These are phyloP conservation scores for Peromyscus nudipes DNA, from an alignment of 2,797 vertebrate species.

Conservation along the genomic window DNA sequence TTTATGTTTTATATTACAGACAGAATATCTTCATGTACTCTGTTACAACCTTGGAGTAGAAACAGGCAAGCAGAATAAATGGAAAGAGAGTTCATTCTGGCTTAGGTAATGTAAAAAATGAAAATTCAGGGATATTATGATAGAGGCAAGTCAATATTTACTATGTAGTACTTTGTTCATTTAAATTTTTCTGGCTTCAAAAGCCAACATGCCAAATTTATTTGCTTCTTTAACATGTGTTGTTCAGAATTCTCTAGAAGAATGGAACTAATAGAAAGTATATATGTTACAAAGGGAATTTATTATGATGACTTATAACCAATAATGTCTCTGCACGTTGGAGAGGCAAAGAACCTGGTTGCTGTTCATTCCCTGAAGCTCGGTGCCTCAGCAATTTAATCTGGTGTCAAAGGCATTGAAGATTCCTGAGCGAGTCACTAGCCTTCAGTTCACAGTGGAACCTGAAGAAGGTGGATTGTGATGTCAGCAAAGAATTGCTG, in stretches of 20 bases:
- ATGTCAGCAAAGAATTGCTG: not conserved
- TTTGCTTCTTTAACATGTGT: constrained; percentile 60
- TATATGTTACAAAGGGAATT: not conserved
- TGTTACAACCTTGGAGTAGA: constrained; percentile 97
- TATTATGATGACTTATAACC: not conserved
- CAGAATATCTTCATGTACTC: constrained; percentile 92
- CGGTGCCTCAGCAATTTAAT: not conserved
- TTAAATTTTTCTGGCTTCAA: constrained; percentile 67
- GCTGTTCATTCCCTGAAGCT: not conserved
- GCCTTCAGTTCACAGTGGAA: not conserved
- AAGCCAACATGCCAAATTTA: constrained; percentile 54
- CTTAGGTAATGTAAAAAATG: constrained; percentile 91
- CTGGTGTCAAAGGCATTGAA: not conserved
- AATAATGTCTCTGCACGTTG: not conserved
- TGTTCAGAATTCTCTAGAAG: constrained; percentile 9
- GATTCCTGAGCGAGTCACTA: not conserved
- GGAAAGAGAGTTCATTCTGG: constrained; percentile 95
- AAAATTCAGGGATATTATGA: constrained; percentile 43
- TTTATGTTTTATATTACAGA: constrained; percentile 87
- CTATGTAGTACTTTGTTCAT: not conserved
- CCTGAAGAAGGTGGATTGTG: not conserved
- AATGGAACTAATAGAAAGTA: not conserved
- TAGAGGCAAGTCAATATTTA: constrained; percentile 54
- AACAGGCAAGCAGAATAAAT: constrained; percentile 89
- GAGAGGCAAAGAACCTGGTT: not conserved